Percentiles rank a stretch among this genome's conserved stretches.
Conservation (phyloP, 2,797 vertebrate genomes). For the Enteromius trimaculatus region DNA sequence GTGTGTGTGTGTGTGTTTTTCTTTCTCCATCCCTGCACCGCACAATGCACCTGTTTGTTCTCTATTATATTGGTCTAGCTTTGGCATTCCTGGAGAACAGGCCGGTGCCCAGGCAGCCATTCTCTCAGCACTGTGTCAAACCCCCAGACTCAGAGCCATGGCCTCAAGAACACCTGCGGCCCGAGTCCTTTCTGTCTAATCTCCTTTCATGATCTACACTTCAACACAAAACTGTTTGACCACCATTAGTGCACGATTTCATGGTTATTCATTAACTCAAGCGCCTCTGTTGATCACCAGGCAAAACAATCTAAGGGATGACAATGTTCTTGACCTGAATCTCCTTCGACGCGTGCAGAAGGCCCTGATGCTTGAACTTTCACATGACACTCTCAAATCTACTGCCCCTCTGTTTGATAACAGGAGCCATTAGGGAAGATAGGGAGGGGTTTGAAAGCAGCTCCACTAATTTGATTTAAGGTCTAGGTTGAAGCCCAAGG, state of each 20-base stretch:
- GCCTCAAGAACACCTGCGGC: conserved; percentile 47
- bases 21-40: conserved; percentile 50
- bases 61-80: conserved; percentile 70
- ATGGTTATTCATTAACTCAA: conserved; percentile 44
- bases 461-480: conserved; percentile 5
- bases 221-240: conserved; percentile 18
- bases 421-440: background rate
- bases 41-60: conserved; percentile 78
- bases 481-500: background rate
- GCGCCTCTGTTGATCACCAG: conserved; percentile 1
- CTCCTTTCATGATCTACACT: conserved; percentile 17
- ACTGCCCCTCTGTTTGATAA: conserved; percentile 17
- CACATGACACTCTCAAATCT: background rate
- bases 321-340: conserved; percentile 25
- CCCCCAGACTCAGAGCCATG: conserved; percentile 20
- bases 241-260: conserved; percentile 6
- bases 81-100: conserved; percentile 75
- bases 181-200: conserved; percentile 1
- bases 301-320: conserved; percentile 5
- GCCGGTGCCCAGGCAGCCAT: conserved; percentile 54
- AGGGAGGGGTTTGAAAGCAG: background rate
- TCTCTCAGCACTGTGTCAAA: conserved; percentile 54
- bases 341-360: background rate
- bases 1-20: conserved; percentile 32
- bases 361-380: background rate